A percentile compares a stretch with the other conserved stretches of the same genome.
Evolutionary conservation across 2,113 vertebrate species (phyloP).

Genomic region (Cephalopterus ornatus): DNA sequence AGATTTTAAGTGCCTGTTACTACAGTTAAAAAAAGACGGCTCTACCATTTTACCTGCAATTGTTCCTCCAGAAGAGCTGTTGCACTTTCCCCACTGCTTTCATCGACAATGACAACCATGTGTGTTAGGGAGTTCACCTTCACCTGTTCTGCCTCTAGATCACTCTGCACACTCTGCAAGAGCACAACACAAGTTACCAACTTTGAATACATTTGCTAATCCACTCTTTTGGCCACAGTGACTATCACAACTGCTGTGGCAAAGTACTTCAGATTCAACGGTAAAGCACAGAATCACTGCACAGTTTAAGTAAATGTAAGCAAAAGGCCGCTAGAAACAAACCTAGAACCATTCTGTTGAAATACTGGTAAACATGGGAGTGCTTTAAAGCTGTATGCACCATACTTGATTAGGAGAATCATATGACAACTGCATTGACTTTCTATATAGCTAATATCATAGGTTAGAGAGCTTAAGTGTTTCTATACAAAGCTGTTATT

Average conservation of each 20-base stretch:
- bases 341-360: background rate
- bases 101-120: constrained; percentile 98
- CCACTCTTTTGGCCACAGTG: background rate
- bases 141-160: constrained; percentile 93
- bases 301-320: background rate
- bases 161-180: constrained; percentile 86
- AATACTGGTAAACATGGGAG: background rate
- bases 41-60: constrained; percentile 80
- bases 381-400: background rate
- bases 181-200: background rate
- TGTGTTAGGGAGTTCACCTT: constrained; percentile 98
- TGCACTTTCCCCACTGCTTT: constrained; percentile 89
- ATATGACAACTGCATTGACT: background rate
- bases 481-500: background rate
- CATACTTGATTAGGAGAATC: background rate
- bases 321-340: background rate
- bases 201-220: background rate
- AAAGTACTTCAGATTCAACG: background rate
- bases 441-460: background rate
- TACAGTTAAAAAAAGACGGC: background rate
- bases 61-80: constrained; percentile 91
- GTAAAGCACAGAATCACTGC: background rate
- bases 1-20: background rate
- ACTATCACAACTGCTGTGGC: background rate
- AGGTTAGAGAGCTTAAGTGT: background rate